Base-by-base conservation (phyloP, 2,113 vertebrate genomes). In the Vulpes lagopus region DNA sequence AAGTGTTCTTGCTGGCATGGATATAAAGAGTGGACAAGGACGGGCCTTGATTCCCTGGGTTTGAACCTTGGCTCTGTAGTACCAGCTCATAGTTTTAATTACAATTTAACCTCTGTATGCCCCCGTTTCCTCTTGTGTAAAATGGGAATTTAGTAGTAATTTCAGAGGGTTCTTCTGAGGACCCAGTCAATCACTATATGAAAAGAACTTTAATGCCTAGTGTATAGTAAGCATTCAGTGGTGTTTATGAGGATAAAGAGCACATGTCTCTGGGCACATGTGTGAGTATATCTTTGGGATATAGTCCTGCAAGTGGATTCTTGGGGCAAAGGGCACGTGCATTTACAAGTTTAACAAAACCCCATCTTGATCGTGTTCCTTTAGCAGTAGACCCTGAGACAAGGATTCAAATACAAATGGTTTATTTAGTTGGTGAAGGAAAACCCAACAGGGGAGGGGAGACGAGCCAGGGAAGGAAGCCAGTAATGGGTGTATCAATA, bases 231-330 rank as follows among this genome's bases (percentile, higher is more conserved):
- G 23, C 8, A 73, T 14, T 85, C 20, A 27, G 12, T 59, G 8
- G n/a, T 87, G 9, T 93, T 93, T 71, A 53, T 82, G 80, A 88
- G 11, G 38, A 60, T 27, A 91, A 96, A 95, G n/a, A 81, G 57
- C 57, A 65, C 67, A 60, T 17, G 1, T 43, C 65, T 83, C 80
- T 76, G 3, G n/a, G 57, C 8, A 76, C 22, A 86, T 49, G 64
- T 69, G 57, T 82, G 95, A 95, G n/a, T 71, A 30, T 0, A 49
- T 17, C 64, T 74, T 60, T 15, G 69, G 38, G 32, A 64, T 71
- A 53, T 85, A 74, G 84, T 91, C 12, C 73, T 67, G 20, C n/a
- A 83, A 35, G 23, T 89, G 11, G n/a, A 80, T 94, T 67, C 11
- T 15, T 73, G 57, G 67, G 57, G 11, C 60, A 93, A 81, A 79